Evolutionary conservation across 2,113 vertebrate genomes (phyloP).

Genomic region (Thinocorus orbignyianus): DNA sequence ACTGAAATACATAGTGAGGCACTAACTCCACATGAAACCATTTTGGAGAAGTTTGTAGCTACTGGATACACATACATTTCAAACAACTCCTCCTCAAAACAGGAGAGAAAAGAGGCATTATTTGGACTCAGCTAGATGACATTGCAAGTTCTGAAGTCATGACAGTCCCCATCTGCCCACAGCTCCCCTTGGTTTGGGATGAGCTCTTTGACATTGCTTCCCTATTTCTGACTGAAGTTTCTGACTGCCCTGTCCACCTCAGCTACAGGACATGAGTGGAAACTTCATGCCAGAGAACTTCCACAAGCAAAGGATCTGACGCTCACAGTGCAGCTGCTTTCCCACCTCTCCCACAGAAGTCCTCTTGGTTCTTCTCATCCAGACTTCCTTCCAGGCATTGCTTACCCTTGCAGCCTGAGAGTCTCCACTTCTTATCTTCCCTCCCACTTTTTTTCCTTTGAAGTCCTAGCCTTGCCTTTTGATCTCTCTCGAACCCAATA

Average conservation of each 20-base stretch:
- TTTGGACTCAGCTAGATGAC: background rate
- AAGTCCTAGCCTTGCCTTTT: conserved; percentile 5
- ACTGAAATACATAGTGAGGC: background rate
- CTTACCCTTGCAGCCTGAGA: background rate
- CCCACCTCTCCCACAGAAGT: background rate
- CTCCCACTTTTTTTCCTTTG: conserved; percentile 22
- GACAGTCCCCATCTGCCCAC: background rate
- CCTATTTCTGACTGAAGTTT: background rate
- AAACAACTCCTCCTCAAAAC: background rate
- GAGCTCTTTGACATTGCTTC: background rate
- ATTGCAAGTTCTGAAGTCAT: background rate
- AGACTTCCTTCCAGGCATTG: background rate
- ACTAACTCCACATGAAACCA: fast-evolving
- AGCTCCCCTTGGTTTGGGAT: background rate
- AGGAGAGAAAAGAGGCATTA: background rate
- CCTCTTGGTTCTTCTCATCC: background rate
- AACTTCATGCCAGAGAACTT: background rate
- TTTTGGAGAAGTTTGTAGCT: background rate
- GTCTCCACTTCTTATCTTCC: conserved; percentile 5
- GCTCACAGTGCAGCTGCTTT: background rate
- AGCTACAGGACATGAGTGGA: background rate
- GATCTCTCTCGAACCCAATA: background rate
- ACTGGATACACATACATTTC: fast-evolving
- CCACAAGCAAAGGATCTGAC: background rate
- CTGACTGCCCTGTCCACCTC: background rate